Evolutionary conservation across 2,888 invertebrate species (phyloP), one percentile per base, ranked within the genome.

Genomic region (Xanthostigma xanthostigma): DNA sequence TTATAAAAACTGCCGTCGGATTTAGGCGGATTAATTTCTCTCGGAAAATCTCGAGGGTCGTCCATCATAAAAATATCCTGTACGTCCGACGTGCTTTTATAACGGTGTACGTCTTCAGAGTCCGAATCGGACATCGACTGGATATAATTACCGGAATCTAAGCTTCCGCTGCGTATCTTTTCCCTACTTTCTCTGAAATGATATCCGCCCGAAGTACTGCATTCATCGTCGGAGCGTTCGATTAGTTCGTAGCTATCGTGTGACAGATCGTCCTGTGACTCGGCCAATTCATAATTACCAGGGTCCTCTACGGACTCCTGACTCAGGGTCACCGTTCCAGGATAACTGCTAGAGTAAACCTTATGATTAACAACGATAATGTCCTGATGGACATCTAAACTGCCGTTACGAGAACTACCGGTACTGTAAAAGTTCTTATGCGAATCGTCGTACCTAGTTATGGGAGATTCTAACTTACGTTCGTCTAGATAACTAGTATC

Each of bases 211-310:
- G 63, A 63, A 33, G 63, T 62, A 51, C 72, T 70, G 50, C 67
- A 73, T 59, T 77, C 76, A 59, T 79, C 82, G 57, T 78, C 78
- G 50, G 82, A 81, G 61, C 84, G 82, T 63, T 89, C 88, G 52
- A 89, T 70, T 27, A 90, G 68, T 64, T 90, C 90, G 64, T 90
- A 90, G 59, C 88, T 89, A 64, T 90, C 90, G 64, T 90, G 89
- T 36, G 89, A 87, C 35, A 89, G 70, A 67, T 90, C 89, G 62
- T 89, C 89, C 64, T 88, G 88, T 9, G 88, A 88, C 54, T 79
- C 81, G 42, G 72, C 69, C 51, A 81, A 69, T 56, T 77, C 78
- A 55, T 78, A 78, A 50, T 75, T 70, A 12, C 76, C 76, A n/a
- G 74, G 75, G 58, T 75, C 72, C 57, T 81, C 81, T 57, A 77